Evolutionary conservation across 2,888 invertebrate genomes (phyloP), one percentile per base, ranked within the genome.

Genomic region (Clepsis dumicolana): DNA sequence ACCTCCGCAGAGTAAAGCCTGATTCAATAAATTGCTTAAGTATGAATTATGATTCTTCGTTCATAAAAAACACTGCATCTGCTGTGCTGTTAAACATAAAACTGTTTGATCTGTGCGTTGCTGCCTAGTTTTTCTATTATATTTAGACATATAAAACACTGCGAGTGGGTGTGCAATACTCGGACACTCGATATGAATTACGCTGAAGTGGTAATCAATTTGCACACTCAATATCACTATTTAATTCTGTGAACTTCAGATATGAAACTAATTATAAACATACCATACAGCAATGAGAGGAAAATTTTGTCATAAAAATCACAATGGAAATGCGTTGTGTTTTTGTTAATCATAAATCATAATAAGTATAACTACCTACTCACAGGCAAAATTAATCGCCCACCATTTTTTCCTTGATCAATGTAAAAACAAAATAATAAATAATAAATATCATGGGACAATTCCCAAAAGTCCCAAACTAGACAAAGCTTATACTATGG

Each of bases 151-250:
- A 48, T 21, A 48, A 12, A 12, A 21, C n/a, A 27, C 44, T 44
- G 10, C 56, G 21, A 27, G 24, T n/a, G 54, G 21, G 65, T 18
- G n/a, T 18, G 24, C 12, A n/a, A 29, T 65, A 29, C 50, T 57
- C 64, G 32, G 32, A 50, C 59, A 59, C 65, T 59, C 57, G n/a
- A 48, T 16, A 60, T 65, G 41, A 59, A 65, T 65, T 27, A 59
- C 50, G 18, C 41, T 65, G 50, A 50, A 57, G 64, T 57, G 52
- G 38, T 38, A 53, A 59, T 59, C 59, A 52, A 59, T 65, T 59
- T 53, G 27, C 53, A 10, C 52, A 64, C 48, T 48, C 7, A 56
- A 18, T 24, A 38, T 38, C 38, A 38, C n/a, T n/a, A 24, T 38
- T 38, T 18, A 27, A 32, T 44, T 38, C 44, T 44, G 16, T 27